phyloP scores from a whole-genome alignment of 1,140 invertebrate genomes.

The Onthophagus taurus region DNA sequence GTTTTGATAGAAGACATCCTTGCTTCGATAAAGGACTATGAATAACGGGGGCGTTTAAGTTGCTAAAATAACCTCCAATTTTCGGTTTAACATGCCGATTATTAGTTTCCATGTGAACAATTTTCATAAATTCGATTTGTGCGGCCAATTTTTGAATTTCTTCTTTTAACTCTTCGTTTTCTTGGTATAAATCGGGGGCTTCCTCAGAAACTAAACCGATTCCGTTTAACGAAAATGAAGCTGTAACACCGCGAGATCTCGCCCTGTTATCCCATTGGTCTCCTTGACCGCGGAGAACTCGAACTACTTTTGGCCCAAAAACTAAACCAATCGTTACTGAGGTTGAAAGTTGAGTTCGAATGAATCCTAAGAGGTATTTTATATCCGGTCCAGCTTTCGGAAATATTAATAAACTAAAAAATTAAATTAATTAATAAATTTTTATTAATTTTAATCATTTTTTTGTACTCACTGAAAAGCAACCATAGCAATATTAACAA shows the following conservation, averaged over 20 bases:
- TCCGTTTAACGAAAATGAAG: constrained; percentile 76
- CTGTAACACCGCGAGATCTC: constrained; percentile 66
- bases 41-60: constrained; percentile 38
- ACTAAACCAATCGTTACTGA: constrained; percentile 74
- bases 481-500: constrained; percentile 83
- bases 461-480: constrained; percentile 75
- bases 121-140: constrained; percentile 88
- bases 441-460: neutral
- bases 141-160: constrained; percentile 83
- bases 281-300: constrained; percentile 71
- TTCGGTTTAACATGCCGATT: constrained; percentile 80
- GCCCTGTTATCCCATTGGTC: constrained; percentile 79
- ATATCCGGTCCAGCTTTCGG: constrained; percentile 79
- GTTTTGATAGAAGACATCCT: constrained; percentile 28
- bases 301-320: constrained; percentile 75
- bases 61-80: constrained; percentile 66
- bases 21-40: constrained; percentile 40
- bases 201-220: constrained; percentile 71
- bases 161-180: constrained; percentile 86
- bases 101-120: constrained; percentile 85
- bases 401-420: constrained; percentile 69
- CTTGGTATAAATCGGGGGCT: constrained; percentile 73
- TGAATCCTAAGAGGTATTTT: constrained; percentile 79
- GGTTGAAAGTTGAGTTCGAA: constrained; percentile 78
- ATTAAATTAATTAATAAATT: constrained; percentile 9